Percentiles rank a stretch among this genome's conserved stretches.
These are phyloP conservation scores for Cantharis rufa DNA, from an alignment of 2,888 invertebrate species.

Conservation along the genomic window DNA sequence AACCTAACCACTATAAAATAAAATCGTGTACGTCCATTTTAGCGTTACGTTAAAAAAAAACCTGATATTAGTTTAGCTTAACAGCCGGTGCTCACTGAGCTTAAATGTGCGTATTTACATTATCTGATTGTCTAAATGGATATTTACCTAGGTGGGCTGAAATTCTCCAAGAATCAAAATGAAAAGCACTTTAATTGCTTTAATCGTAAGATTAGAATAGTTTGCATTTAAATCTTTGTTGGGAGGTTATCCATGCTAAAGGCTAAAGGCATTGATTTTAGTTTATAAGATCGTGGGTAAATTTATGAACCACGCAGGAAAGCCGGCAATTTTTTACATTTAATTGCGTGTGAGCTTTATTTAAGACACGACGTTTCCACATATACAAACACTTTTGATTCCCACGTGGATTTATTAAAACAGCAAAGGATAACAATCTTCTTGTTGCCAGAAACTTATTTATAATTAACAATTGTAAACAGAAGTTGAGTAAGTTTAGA, in stretches of 20 bases:
- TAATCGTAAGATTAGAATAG: background rate
- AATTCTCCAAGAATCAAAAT: background rate
- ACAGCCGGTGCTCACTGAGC: background rate
- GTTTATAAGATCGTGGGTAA: background rate
- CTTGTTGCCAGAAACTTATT: background rate
- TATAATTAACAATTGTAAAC: background rate
- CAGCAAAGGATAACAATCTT: background rate
- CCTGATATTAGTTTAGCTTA: background rate
- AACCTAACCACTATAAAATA: too few relatives aligned
- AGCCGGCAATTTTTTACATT: background rate
- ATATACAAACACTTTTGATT: background rate
- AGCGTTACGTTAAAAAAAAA: background rate
- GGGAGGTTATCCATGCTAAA: too few relatives aligned
- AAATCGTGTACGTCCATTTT: too few relatives aligned
- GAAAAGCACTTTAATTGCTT: background rate
- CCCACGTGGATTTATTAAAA: background rate
- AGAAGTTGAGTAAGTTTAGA: background rate
- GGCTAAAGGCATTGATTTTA: background rate
- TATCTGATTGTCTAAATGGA: background rate
- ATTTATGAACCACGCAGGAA: background rate
- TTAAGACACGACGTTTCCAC: background rate
- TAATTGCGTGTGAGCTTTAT: background rate
- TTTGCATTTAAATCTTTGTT: background rate
- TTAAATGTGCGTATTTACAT: background rate
- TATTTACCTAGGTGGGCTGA: background rate